Evolutionary conservation across 2,797 vertebrate species (phyloP).

Genomic region (Hydrophis major): DNA sequence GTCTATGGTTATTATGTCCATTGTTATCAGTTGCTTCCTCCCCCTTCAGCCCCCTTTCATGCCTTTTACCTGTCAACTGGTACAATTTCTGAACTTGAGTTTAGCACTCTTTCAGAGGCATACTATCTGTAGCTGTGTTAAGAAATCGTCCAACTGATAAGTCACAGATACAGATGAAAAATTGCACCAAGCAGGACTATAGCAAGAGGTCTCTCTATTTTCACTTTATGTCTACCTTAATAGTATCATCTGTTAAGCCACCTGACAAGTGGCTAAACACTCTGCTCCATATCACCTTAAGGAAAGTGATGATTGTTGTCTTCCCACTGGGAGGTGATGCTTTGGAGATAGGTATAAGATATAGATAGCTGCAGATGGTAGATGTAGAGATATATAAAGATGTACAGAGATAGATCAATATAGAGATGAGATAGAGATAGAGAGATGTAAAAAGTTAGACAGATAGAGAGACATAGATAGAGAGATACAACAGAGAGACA

Average conservation of each 20-base stretch:
- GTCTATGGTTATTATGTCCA: neutral
- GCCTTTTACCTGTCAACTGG: neutral
- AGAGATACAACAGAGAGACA: neutral
- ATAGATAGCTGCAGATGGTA: neutral
- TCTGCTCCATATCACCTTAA: neutral
- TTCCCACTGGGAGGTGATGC: neutral
- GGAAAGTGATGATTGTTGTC: neutral
- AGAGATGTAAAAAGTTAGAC: neutral
- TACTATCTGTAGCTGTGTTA: neutral
- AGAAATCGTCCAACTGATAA: neutral
- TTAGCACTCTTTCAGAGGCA: neutral
- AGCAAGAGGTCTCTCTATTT: neutral
- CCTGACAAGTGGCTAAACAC: neutral
- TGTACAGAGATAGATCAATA: neutral
- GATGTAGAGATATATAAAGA: neutral
- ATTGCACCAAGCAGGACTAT: neutral
- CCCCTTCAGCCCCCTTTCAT: neutral
- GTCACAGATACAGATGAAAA: neutral
- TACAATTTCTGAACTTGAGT: neutral
- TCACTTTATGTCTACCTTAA: neutral
- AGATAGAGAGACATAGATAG: too few species aligned
- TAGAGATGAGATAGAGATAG: neutral
- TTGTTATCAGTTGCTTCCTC: neutral
- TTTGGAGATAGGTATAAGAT: neutral
- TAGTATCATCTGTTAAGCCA: neutral